phyloP scores from a whole-genome alignment of 2,888 invertebrate species.

The Pyrrhosoma nymphula region DNA sequence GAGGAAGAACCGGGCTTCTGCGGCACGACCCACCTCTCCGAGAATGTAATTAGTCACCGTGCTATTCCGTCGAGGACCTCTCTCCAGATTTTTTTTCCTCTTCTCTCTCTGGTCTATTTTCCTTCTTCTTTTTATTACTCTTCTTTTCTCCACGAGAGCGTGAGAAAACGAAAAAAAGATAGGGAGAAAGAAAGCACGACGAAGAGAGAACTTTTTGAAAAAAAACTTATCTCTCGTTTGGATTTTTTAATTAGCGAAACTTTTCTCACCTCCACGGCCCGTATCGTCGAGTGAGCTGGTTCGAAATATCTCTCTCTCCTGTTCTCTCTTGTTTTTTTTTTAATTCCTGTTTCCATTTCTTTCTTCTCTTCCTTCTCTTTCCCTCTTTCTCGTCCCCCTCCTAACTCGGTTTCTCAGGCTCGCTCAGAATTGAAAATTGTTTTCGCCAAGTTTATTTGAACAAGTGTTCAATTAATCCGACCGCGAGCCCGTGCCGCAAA shows the following conservation, averaged over 20 bases:
- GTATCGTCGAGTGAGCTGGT: neutral
- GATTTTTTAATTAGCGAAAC: conserved; percentile 27
- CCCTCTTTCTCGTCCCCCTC: no score
- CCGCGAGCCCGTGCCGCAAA: neutral
- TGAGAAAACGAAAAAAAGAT: neutral
- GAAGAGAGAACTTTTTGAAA: neutral
- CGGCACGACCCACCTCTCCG: neutral
- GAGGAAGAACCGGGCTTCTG: neutral
- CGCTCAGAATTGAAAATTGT: neutral
- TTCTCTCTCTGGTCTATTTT: neutral
- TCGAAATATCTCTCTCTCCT: neutral
- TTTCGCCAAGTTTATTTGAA: conserved; percentile 27
- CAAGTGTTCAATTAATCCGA: neutral
- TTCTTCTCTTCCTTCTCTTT: neutral
- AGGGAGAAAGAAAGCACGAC: neutral
- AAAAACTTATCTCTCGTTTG: neutral
- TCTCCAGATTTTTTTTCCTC: neutral
- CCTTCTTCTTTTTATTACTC: neutral
- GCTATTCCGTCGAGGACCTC: neutral
- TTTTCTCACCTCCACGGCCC: neutral
- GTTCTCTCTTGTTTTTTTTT: neutral
- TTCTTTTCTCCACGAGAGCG: neutral
- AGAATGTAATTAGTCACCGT: conserved; percentile 14
- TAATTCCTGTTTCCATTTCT: neutral
- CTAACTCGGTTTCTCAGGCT: neutral